Evolutionary conservation across 2,888 invertebrate genomes (phyloP).

Genomic region (Muschampia plurimacula): DNA sequence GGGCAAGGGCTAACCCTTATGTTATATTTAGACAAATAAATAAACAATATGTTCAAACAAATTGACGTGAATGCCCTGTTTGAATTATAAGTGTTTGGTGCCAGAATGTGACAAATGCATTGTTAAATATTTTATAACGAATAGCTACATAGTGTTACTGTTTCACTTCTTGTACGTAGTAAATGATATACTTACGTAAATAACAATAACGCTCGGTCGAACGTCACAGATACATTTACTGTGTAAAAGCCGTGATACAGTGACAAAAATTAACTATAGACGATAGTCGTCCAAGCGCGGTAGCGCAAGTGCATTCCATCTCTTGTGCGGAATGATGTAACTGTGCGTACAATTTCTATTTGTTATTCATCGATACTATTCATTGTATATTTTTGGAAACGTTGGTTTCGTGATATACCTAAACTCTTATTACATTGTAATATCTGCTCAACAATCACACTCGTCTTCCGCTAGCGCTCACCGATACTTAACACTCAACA

Average conservation of each 20-base stretch:
- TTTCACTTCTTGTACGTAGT: constrained; percentile 24
- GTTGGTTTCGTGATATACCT: constrained; percentile 23
- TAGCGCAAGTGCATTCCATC: constrained; percentile 41
- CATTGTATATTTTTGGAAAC: constrained; percentile 22
- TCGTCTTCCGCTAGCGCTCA: constrained; percentile 75
- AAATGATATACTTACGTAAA: not conserved
- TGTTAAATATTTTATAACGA: constrained; percentile 39
- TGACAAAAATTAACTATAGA: constrained; percentile 16
- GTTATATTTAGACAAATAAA: constrained; percentile 53
- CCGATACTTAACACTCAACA: constrained; percentile 40
- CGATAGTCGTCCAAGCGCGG: constrained; percentile 37
- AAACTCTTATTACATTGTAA: constrained; percentile 13
- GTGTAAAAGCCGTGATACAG: constrained; percentile 24
- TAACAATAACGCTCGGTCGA: not conserved
- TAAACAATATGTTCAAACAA: constrained; percentile 53
- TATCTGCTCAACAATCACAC: constrained; percentile 56
- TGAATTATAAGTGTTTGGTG: constrained; percentile 34
- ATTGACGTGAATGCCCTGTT: constrained; percentile 33
- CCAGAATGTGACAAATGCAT: constrained; percentile 38
- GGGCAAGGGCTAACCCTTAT: constrained; percentile 77
- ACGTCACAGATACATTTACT: constrained; percentile 7
- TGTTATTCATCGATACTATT: constrained; percentile 29
- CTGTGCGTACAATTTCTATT: constrained; percentile 35
- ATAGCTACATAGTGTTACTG: constrained; percentile 17
- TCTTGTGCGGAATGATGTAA: constrained; percentile 39